Conservation (phyloP, 2,113 vertebrate species). For the Oreochromis spilurus region DNA sequence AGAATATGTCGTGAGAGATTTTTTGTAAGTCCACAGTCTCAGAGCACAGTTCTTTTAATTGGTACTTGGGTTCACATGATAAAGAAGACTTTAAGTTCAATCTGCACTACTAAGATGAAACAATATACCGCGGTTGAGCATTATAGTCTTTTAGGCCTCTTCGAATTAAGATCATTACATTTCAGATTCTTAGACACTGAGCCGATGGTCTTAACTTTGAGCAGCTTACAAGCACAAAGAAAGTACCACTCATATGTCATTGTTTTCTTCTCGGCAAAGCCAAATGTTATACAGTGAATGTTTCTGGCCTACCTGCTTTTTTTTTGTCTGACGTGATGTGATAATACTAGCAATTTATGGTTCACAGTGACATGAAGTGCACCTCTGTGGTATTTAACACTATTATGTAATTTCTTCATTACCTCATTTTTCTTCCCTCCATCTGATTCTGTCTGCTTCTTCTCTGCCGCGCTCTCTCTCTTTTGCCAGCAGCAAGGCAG, state of each 20-base stretch:
- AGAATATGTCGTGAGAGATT: background rate
- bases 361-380: slow-evolving; percentile 2
- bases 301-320: background rate
- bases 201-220: background rate
- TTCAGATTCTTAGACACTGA: background rate
- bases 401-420: slow-evolving; percentile 48
- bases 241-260: background rate
- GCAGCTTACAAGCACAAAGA: background rate
- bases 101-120: background rate
- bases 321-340: background rate
- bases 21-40: background rate
- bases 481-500: slow-evolving; percentile 59
- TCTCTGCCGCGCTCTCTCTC: slow-evolving; percentile 11
- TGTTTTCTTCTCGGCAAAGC: background rate
- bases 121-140: background rate
- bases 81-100: background rate
- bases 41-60: background rate
- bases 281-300: background rate
- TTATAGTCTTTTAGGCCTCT: background rate
- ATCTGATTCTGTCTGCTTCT: background rate
- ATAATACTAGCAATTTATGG: background rate
- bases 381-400: background rate
- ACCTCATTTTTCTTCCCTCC: background rate
- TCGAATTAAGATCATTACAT: slow-evolving; percentile 3
- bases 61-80: background rate